A percentile compares a stretch with the other conserved stretches of the same genome.
phyloP scores from a whole-genome alignment of 2,888 invertebrate genomes.

The Drosophila limbata region DNA sequence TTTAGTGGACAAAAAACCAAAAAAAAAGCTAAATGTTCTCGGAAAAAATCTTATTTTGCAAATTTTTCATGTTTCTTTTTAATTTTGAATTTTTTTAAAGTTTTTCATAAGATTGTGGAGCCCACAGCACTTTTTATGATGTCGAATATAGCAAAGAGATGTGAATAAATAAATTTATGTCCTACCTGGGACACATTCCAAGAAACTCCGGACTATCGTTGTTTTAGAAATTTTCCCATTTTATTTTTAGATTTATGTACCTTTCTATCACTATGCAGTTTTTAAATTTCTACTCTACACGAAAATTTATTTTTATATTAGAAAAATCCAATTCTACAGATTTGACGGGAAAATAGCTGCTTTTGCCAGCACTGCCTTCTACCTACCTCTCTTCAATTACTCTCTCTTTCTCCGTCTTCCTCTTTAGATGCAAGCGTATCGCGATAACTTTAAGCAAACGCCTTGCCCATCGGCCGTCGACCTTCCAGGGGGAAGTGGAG shows the following conservation, averaged over 20 bases:
- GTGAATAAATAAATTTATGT: too few species aligned
- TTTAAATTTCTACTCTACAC: too few species aligned
- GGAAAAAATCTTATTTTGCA: background rate
- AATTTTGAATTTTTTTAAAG: background rate
- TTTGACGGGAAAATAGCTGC: background rate
- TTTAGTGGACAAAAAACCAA: background rate
- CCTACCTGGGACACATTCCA: too few species aligned
- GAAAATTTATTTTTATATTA: too few species aligned
- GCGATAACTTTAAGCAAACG: slow-evolving; percentile 83
- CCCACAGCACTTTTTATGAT: too few species aligned
- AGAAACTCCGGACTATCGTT: too few species aligned
- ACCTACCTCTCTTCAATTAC: background rate
- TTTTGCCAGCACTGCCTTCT: background rate
- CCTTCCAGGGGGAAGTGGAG: slow-evolving; percentile 44
- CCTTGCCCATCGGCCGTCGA: slow-evolving; percentile 81
- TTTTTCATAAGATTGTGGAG: too few species aligned
- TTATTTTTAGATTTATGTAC: too few species aligned
- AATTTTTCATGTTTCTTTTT: background rate
- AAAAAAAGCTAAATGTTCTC: background rate
- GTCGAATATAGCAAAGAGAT: too few species aligned
- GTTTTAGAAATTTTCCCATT: too few species aligned
- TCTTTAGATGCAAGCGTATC: slow-evolving; percentile 81
- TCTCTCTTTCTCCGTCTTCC: background rate
- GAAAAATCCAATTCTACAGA: background rate
- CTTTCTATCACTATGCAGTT: too few species aligned